These are phyloP conservation scores for Elaphurus davidianus DNA, from an alignment of 2,113 vertebrate genomes.

Conservation along the genomic window DNA sequence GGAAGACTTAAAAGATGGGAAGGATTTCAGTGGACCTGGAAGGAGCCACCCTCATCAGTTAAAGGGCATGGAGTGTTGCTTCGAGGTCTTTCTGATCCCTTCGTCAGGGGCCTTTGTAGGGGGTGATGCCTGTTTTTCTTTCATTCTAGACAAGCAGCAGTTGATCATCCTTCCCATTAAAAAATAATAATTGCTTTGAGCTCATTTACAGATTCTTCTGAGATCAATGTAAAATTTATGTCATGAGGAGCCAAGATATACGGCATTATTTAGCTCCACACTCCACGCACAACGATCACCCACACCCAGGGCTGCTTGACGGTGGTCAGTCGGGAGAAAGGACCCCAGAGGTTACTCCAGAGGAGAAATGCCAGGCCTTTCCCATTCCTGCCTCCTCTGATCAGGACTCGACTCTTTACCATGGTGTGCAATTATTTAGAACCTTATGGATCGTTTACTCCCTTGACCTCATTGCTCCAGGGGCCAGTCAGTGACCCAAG, in stretches of 20 bases:
- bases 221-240: neutral
- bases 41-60: neutral
- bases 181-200: neutral
- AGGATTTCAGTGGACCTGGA: no score
- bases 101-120: no score
- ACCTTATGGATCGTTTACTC: neutral
- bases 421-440: neutral
- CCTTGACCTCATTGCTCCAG: neutral
- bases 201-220: neutral
- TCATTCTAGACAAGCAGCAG: neutral
- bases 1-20: neutral
- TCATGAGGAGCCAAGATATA: neutral
- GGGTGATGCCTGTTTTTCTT: neutral
- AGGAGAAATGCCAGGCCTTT: neutral
- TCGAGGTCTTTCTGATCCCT: neutral
- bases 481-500: neutral
- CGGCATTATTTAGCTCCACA: neutral
- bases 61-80: neutral
- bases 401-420: neutral
- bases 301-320: neutral
- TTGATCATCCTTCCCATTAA: neutral
- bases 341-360: neutral
- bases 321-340: neutral
- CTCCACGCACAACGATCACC: rapidly evolving
- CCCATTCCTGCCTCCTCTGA: neutral